Percentiles rank a stretch among this genome's conserved stretches.
Conservation (phyloP, 2,888 invertebrate genomes). For the Ennomos quercinarius region DNA sequence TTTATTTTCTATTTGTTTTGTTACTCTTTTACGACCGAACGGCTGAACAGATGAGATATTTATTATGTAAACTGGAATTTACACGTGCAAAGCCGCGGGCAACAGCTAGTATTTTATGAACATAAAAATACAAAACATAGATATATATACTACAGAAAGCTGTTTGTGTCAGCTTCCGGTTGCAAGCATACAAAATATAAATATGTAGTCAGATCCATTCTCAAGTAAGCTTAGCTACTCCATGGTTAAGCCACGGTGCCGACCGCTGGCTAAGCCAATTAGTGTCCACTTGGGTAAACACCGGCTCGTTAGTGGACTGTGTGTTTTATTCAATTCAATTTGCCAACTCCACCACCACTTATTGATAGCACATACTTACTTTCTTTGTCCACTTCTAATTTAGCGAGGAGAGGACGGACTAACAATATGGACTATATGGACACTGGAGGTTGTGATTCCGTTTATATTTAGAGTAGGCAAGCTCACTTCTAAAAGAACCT, state of each 20-base stretch:
- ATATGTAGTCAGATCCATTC: conserved; percentile 27
- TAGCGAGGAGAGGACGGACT: conserved; percentile 48
- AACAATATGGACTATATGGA: conserved; percentile 31
- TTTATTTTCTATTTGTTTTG: too few species aligned
- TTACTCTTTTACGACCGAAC: too few species aligned
- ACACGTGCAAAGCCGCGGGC: too few species aligned
- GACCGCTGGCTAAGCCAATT: conserved; percentile 84
- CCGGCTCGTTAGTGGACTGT: conserved; percentile 84
- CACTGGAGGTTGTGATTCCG: conserved; percentile 33
- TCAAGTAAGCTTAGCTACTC: conserved; percentile 44
- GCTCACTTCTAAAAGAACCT: too few species aligned
- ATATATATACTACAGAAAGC: too few species aligned
- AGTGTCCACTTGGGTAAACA: conserved; percentile 85
- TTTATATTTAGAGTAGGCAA: conserved; percentile 27
- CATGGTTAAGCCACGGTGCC: conserved; percentile 53
- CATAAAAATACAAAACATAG: too few species aligned
- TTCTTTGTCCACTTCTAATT: conserved; percentile 70
- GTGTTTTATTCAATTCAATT: conserved; percentile 85
- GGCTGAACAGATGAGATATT: too few species aligned
- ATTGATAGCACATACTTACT: conserved; percentile 74
- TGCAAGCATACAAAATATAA: not conserved
- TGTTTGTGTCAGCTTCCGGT: too few species aligned
- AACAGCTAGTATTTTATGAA: too few species aligned
- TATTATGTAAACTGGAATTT: too few species aligned
- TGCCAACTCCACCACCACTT: conserved; percentile 78